phyloP scores from a whole-genome alignment of 1,140 invertebrate genomes.

The Samia ricini region DNA sequence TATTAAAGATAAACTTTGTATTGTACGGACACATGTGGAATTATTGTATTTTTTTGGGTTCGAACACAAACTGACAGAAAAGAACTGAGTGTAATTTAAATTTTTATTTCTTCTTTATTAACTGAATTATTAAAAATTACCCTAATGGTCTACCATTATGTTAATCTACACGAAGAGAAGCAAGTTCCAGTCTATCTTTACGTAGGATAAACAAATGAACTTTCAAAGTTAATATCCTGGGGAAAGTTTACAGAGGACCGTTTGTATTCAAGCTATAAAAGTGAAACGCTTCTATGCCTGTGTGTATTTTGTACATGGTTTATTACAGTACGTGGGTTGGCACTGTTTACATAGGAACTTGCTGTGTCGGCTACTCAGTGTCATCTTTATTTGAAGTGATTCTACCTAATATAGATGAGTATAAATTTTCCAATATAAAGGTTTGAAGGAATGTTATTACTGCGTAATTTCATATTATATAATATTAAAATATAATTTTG shows the following conservation, averaged over 20 bases:
- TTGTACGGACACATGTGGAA: too few relatives aligned
- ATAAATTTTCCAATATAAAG: neutral
- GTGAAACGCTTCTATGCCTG: neutral
- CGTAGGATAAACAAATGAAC: slow-evolving; percentile 1
- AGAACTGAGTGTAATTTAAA: too few relatives aligned
- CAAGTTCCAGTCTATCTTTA: neutral
- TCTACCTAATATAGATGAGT: neutral
- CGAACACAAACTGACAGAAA: too few relatives aligned
- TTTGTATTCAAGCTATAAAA: neutral
- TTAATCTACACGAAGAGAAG: neutral
- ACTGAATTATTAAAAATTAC: too few relatives aligned
- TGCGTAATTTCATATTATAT: too few relatives aligned
- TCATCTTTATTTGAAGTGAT: neutral
- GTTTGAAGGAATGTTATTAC: too few relatives aligned
- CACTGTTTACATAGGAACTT: neutral
- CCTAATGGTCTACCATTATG: too few relatives aligned
- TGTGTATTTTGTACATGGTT: neutral
- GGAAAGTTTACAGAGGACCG: slow-evolving; percentile 5
- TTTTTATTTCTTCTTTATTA: too few relatives aligned
- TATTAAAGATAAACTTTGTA: too few relatives aligned
- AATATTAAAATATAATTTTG: too few relatives aligned
- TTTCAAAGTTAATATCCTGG: slow-evolving; percentile 4
- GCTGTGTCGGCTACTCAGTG: neutral
- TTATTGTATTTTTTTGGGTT: too few relatives aligned
- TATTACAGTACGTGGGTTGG: neutral